phyloP scores from a whole-genome alignment of 2,113 vertebrate genomes.

The Machaerirhynchus nigripectus region DNA sequence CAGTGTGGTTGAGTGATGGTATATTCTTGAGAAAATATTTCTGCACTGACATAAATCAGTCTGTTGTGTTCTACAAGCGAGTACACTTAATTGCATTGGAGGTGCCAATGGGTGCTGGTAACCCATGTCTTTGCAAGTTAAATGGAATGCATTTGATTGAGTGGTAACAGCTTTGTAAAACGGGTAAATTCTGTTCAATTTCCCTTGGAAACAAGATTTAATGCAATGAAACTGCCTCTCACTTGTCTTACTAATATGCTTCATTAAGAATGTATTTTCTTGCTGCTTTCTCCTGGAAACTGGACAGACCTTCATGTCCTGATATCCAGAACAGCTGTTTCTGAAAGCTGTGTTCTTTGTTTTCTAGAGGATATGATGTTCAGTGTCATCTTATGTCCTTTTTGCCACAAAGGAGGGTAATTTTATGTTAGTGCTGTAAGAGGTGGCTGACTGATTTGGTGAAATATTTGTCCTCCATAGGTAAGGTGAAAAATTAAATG shows the following conservation, averaged over 20 bases:
- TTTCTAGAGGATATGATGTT: background rate
- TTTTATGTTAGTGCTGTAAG: background rate
- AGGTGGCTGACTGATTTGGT: background rate
- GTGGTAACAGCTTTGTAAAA: background rate
- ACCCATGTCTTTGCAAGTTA: background rate
- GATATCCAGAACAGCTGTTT: background rate
- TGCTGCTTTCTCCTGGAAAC: background rate
- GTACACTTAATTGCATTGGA: background rate
- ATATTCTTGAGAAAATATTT: background rate
- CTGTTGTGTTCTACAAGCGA: background rate
- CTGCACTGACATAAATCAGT: background rate
- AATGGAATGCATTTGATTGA: background rate
- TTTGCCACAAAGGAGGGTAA: background rate
- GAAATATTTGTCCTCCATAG: background rate
- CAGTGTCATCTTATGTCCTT: background rate
- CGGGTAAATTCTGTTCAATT: background rate
- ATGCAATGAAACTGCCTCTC: background rate
- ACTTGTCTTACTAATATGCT: background rate
- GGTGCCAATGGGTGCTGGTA: background rate
- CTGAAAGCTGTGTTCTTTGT: background rate
- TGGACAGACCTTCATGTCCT: background rate
- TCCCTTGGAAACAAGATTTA: background rate
- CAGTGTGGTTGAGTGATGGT: background rate
- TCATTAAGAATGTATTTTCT: background rate
- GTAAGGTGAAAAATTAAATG: background rate